These are phyloP conservation scores for Ditula angustiorana DNA, from an alignment of 2,888 invertebrate genomes.

Conservation along the genomic window DNA sequence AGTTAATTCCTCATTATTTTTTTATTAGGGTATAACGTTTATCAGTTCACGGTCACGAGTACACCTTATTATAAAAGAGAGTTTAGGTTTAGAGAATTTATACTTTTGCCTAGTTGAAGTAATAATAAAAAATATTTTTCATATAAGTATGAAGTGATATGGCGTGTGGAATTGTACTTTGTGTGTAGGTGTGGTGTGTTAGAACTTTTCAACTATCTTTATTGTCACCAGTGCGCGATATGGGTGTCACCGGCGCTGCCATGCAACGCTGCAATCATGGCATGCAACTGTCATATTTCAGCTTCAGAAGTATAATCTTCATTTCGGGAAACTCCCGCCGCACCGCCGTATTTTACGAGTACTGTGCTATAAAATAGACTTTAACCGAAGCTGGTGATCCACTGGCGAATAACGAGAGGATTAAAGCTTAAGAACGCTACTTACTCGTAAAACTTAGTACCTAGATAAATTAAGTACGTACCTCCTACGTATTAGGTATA, in stretches of 20 bases:
- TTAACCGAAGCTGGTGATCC: conserved; percentile 30
- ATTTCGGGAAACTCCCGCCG: conserved; percentile 11
- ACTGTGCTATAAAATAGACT: conserved; percentile 33
- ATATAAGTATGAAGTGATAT: not conserved
- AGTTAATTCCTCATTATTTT: too few species aligned
- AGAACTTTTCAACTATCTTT: conserved; percentile 42
- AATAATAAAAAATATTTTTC: not conserved
- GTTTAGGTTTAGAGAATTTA: conserved; percentile 2
- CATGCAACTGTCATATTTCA: conserved; percentile 57
- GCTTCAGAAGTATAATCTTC: conserved; percentile 48
- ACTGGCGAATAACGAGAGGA: conserved; percentile 18
- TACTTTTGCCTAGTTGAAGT: not conserved
- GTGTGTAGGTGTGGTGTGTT: conserved; percentile 12
- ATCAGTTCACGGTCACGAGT: conserved; percentile 15
- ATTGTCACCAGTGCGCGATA: conserved; percentile 52
- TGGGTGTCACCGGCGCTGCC: conserved; percentile 55
- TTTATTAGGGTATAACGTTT: too few species aligned
- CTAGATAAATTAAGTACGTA: not conserved
- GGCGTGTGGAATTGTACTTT: conserved; percentile 9
- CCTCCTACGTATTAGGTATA: too few species aligned
- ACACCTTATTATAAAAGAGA: not conserved
- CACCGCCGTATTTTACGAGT: conserved; percentile 15
- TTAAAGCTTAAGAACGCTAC: conserved; percentile 10
- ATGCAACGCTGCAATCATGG: conserved; percentile 75
- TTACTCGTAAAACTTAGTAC: not conserved